phyloP scores from a whole-genome alignment of 2,113 vertebrate species.

The Poecile atricapillus region DNA sequence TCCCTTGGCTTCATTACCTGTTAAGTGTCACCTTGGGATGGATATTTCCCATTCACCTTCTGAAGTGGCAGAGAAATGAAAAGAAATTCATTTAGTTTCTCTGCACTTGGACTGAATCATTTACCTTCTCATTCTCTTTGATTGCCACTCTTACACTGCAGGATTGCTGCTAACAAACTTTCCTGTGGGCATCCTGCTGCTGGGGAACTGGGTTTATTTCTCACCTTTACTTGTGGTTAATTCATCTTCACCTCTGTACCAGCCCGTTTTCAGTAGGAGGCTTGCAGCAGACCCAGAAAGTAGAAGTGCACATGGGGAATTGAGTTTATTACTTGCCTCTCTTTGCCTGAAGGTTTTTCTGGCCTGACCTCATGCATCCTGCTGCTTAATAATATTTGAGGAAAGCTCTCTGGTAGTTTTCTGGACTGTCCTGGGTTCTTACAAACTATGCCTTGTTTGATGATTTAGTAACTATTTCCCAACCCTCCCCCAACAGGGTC shows the following conservation, averaged over 20 bases:
- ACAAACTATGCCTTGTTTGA: not conserved
- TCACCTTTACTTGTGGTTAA: not conserved
- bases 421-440: not conserved
- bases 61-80: conserved; percentile 3
- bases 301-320: not conserved
- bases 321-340: not conserved
- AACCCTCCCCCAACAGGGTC: fast-evolving
- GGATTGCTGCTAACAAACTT: not conserved
- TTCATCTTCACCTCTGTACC: not conserved
- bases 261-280: not conserved
- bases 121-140: not conserved
- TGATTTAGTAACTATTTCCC: not conserved
- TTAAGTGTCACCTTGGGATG: conserved; percentile 42
- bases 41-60: conserved; percentile 40
- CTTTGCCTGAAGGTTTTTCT: not conserved
- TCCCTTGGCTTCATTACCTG: not conserved
- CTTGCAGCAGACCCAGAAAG: not conserved
- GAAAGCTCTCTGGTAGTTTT: not conserved
- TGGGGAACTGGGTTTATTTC: not conserved
- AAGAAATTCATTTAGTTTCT: not conserved
- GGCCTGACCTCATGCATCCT: not conserved
- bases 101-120: not conserved
- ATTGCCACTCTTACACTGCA: not conserved
- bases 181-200: not conserved
- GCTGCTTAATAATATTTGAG: not conserved